Conservation (phyloP, 2,888 invertebrate genomes). For the Caenorhabditis sulstoni region DNA sequence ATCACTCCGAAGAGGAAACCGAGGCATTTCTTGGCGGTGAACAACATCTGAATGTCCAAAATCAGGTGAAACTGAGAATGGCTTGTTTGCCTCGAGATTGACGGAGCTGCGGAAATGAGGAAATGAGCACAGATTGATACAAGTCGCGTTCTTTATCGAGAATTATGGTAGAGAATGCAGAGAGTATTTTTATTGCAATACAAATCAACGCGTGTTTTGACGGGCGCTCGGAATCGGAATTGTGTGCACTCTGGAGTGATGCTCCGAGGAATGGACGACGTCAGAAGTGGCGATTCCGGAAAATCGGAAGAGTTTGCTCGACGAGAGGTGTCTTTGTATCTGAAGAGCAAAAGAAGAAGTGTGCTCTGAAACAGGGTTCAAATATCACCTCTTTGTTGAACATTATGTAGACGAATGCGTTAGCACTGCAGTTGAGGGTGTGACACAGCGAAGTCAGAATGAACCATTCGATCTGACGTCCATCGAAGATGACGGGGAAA, state of each 20-base stretch:
- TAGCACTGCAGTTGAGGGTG: slow-evolving; percentile 60
- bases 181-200: not conserved
- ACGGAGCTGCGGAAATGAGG: slow-evolving; percentile 23
- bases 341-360: not conserved
- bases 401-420: slow-evolving; percentile 62
- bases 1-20: slow-evolving; percentile 39
- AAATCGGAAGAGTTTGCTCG: slow-evolving; percentile 10
- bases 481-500: slow-evolving; percentile 48
- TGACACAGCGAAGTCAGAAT: slow-evolving; percentile 56
- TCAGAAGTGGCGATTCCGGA: slow-evolving; percentile 11
- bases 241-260: slow-evolving; percentile 26
- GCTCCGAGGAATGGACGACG: not conserved
- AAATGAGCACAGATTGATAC: not conserved
- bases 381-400: slow-evolving; percentile 57
- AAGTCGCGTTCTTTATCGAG: not conserved
- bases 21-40: slow-evolving; percentile 24
- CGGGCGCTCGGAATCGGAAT: slow-evolving; percentile 36
- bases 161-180: slow-evolving; percentile 5
- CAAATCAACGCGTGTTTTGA: not conserved
- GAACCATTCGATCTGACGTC: slow-evolving; percentile 52
- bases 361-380: not conserved
- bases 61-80: too few species aligned
- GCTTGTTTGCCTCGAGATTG: not conserved
- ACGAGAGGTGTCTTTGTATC: slow-evolving; percentile 17
- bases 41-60: not conserved